A percentile compares a stretch with the other conserved stretches of the same genome.
These are phyloP conservation scores for Eupithecia pulchellata DNA, from an alignment of 2,888 invertebrate genomes.

Conservation along the genomic window DNA sequence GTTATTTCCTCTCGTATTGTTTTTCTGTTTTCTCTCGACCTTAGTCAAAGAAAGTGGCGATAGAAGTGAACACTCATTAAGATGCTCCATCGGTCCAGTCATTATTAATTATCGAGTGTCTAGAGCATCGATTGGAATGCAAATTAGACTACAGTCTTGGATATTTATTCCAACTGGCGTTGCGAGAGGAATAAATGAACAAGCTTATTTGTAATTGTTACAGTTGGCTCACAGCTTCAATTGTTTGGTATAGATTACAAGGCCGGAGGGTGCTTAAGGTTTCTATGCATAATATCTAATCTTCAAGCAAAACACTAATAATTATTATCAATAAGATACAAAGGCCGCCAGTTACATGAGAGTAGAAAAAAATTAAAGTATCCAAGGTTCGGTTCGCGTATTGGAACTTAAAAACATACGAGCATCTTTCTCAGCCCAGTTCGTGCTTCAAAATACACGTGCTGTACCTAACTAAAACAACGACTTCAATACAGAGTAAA, in stretches of 20 bases:
- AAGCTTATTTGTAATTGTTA: not conserved
- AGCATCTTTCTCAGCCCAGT: not conserved
- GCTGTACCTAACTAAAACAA: not conserved
- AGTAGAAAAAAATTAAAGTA: not conserved
- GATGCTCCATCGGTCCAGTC: not conserved
- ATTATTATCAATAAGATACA: not conserved
- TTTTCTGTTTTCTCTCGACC: not conserved
- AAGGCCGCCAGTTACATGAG: not conserved
- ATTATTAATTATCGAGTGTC: slow-evolving; percentile 9
- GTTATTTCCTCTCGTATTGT: no score
- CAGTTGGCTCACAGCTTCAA: not conserved
- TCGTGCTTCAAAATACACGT: not conserved
- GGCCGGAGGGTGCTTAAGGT: not conserved
- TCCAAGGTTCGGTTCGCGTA: no score
- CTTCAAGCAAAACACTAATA: no score
- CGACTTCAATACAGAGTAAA: not conserved
- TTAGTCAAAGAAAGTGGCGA: not conserved
- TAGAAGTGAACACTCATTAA: not conserved
- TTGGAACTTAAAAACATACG: no score
- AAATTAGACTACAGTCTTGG: slow-evolving; percentile 4
- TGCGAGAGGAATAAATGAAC: not conserved
- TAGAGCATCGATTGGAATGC: slow-evolving; percentile 8
- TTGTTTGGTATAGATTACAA: not conserved
- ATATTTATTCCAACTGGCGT: slow-evolving; percentile 1
- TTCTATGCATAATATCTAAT: not conserved